Base-by-base conservation (phyloP, 2,113 vertebrate species). In the Epinephelus moara region DNA sequence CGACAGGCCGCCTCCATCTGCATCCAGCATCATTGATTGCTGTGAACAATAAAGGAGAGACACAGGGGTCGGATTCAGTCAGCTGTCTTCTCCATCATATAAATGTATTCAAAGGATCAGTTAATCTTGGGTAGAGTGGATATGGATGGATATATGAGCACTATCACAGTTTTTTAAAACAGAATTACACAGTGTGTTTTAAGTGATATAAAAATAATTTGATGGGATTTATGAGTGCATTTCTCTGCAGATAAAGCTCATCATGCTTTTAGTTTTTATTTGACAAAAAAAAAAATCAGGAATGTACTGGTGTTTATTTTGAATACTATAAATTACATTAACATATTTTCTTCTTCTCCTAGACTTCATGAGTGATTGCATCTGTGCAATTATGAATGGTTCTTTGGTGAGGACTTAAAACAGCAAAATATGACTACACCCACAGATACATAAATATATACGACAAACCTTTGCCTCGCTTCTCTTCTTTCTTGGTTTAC, bases 401-500 rank as follows among this genome's bases (percentile, higher is more conserved):
- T 45, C 2, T 49, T 47, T 69, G 25, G 4, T 42, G 10, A 45
- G 19, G 25, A 64, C 11, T n/a, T 69, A n/a, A 53, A 57, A 52
- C 23, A 2, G 17, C 27, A 55, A 74, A 66, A 42, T 77, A 60
- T 18, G 45, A 70, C 9, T 2, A 6, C 3, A 72, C 25, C 49
- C 30, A 47, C 2, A 78, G 27, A 78, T 78, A 37, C 5, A 75
- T 67, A 73, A 74, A 73, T 30, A 27, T 30, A 27, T 37, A 52
- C 49, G 63, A 70, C 83, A 70, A 87, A 96, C 96, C 96, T 96
- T 96, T 33, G 94, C 90, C 4, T 97, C 93, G 30, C 95, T 96
- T n/a, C 96, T 96, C 95, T 97, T 99, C 95, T 96, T 96, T 93
- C 97, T 97, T 84, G 97, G 95, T 95, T 98, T 99, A 92, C 95